Conservation (phyloP, 2,113 vertebrate genomes). For the Scomber colias region DNA sequence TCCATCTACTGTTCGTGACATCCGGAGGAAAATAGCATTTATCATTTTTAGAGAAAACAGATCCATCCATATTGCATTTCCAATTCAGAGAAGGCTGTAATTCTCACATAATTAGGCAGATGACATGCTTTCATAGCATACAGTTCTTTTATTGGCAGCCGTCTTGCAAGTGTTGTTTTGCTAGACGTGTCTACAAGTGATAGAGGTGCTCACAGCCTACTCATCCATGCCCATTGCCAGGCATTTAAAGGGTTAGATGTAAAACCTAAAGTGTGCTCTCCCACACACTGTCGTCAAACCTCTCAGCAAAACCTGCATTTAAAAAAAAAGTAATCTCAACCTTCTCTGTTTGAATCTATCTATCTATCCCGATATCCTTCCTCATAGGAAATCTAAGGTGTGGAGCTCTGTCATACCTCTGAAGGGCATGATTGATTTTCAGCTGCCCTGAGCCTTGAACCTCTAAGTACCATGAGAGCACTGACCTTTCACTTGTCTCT, state of each 20-base stretch:
- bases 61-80: constrained; percentile 41
- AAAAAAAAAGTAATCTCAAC: constrained; percentile 19
- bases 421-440: constrained; percentile 78
- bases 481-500: constrained; percentile 74
- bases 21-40: constrained; percentile 30
- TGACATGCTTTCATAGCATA: constrained; percentile 52
- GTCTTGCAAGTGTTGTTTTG: constrained; percentile 48
- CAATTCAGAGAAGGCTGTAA: constrained; percentile 51
- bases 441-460: constrained; percentile 60
- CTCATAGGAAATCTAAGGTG: constrained; percentile 25
- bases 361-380: constrained; percentile 6
- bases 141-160: constrained; percentile 48
- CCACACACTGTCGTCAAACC: constrained; percentile 29
- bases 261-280: constrained; percentile 30
- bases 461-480: constrained; percentile 46
- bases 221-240: constrained; percentile 37
- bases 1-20: constrained; percentile 21
- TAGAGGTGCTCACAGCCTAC: constrained; percentile 34
- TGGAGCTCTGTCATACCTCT: constrained; percentile 32
- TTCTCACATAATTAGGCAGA: constrained; percentile 60
- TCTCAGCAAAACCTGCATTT: constrained; percentile 23
- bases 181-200: constrained; percentile 47
- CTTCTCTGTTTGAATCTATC: constrained; percentile 9
- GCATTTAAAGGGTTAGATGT: constrained; percentile 56
- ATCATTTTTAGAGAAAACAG: constrained; percentile 37